A percentile compares a stretch with the other conserved stretches of the same genome.
Conservation (phyloP, 64 coral and sea anemone genomes). For the Montipora capricornis region DNA sequence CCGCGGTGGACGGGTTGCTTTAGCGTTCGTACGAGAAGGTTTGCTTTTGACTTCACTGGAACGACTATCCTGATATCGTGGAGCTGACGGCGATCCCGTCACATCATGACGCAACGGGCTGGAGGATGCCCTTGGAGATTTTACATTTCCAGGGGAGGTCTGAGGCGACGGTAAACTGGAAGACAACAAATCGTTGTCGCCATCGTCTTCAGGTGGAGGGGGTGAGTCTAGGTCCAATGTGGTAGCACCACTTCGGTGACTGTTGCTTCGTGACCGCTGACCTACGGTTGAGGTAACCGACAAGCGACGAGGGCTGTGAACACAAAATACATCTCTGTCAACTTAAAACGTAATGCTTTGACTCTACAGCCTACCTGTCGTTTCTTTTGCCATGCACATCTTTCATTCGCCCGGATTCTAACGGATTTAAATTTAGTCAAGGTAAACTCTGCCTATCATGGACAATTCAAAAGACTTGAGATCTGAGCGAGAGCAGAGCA, state of each 20-base stretch:
- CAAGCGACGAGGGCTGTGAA: constrained; percentile 7
- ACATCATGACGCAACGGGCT: neutral
- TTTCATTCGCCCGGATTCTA: too few species aligned
- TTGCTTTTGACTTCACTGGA: constrained; percentile 13
- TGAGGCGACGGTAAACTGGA: constrained; percentile 16
- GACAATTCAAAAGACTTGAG: too few species aligned
- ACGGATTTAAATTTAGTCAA: too few species aligned
- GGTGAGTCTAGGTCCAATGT: constrained; percentile 67
- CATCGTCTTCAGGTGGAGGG: constrained; percentile 29
- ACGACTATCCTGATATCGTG: constrained; percentile 21
- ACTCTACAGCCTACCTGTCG: neutral
- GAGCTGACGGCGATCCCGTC: neutral
- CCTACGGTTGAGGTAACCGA: constrained; percentile 8
- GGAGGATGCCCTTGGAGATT: constrained; percentile 11
- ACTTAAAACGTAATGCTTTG: neutral
- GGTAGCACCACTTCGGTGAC: constrained; percentile 50
- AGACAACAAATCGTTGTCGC: constrained; percentile 6
- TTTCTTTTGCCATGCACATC: too few species aligned
- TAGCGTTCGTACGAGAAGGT: neutral
- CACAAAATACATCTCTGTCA: neutral
- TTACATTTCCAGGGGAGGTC: constrained; percentile 32
- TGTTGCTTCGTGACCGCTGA: constrained; percentile 50
- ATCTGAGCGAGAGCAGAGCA: too few species aligned
- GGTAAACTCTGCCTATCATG: too few species aligned
- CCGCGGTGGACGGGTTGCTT: neutral